Conservation (phyloP, 1,140 invertebrate species). For the Drosophila kikkawai region DNA sequence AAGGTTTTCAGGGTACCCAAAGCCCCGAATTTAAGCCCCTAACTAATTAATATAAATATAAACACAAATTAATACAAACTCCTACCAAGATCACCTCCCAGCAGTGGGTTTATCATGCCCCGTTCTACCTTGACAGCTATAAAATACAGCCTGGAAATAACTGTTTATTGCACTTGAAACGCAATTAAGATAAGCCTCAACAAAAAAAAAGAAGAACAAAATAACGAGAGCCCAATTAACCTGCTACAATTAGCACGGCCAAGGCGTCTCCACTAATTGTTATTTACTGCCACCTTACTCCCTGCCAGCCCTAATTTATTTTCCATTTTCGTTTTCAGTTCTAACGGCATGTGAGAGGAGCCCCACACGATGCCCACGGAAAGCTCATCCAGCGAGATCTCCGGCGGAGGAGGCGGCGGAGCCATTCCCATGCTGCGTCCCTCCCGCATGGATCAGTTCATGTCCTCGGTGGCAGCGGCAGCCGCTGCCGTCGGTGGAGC, state of each 20-base stretch:
- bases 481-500: constrained; percentile 48
- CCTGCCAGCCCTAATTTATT: constrained; percentile 2
- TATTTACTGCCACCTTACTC: constrained; percentile 44
- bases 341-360: constrained; percentile 71
- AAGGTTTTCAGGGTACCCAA: too few relatives aligned
- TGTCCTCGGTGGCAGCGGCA: constrained; percentile 84
- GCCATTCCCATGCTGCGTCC: constrained; percentile 78
- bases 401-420: constrained; percentile 60
- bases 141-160: constrained; percentile 45
- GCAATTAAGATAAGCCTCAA: constrained; percentile 74
- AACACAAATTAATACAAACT: background rate
- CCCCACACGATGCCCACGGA: constrained; percentile 77
- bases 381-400: constrained; percentile 63
- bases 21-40: too few relatives aligned
- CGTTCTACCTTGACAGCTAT: constrained; percentile 14
- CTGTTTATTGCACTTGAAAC: constrained; percentile 70
- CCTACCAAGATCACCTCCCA: background rate
- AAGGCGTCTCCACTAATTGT: constrained; percentile 71
- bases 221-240: constrained; percentile 50
- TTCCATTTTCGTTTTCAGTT: constrained; percentile 36
- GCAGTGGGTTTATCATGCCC: constrained; percentile 1
- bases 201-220: background rate
- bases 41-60: too few relatives aligned
- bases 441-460: constrained; percentile 87
- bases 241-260: constrained; percentile 63